A percentile compares a stretch with the other conserved stretches of the same genome.
Evolutionary conservation across 2,113 vertebrate species (phyloP).

Genomic region (Dendropsophus ebraccatus): DNA sequence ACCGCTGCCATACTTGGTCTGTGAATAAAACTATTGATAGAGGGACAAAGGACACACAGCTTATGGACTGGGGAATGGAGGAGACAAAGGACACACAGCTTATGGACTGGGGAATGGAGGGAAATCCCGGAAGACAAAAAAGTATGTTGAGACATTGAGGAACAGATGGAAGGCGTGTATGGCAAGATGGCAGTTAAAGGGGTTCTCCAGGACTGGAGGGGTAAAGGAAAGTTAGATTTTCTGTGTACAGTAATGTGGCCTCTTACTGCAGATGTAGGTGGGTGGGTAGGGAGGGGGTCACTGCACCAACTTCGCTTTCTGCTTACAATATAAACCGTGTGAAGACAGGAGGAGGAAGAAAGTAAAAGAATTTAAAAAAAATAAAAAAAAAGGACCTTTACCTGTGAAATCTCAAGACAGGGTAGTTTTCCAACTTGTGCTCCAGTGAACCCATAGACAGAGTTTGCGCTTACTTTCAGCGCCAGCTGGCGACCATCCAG

Average conservation of each 20-base stretch:
- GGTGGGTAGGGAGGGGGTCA: too few species aligned
- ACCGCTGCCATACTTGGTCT: neutral
- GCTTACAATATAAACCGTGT: too few species aligned
- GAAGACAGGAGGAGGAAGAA: too few species aligned
- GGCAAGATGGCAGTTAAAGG: neutral
- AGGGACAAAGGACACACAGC: neutral
- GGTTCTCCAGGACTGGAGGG: neutral
- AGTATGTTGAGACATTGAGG: neutral
- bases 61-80: neutral
- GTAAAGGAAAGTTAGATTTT: too few species aligned
- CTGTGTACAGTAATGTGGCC: too few species aligned
- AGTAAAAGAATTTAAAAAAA: too few species aligned
- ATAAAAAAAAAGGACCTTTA: too few species aligned
- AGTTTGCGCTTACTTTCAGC: constrained; percentile 91
- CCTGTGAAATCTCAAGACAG: constrained; percentile 87
- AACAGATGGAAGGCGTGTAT: neutral
- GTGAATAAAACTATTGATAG: constrained; percentile 26
- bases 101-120: neutral
- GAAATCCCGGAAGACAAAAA: constrained; percentile 23
- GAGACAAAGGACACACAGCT: neutral
- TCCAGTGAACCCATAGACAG: constrained; percentile 91
- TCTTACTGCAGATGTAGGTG: too few species aligned
- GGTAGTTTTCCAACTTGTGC: constrained; percentile 92
- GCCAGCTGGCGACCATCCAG: constrained; percentile 89
- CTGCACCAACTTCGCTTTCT: too few species aligned